Percentiles rank a stretch among this genome's conserved stretches.
Conservation (phyloP, 2,888 invertebrate species). For the Lathronympha strigana region DNA sequence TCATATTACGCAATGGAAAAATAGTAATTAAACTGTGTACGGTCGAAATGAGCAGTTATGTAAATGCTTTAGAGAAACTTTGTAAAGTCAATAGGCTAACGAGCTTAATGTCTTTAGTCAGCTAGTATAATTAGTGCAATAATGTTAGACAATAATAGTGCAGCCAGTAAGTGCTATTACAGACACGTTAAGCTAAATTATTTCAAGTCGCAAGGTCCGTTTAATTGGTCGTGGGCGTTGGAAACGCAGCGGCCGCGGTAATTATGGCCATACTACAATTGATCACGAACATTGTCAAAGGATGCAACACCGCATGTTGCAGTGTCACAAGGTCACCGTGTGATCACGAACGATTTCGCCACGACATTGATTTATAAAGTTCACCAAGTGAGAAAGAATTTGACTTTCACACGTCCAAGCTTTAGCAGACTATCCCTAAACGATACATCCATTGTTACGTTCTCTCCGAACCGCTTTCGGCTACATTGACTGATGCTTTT, state of each 20-base stretch:
- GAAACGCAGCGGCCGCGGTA: slow-evolving; percentile 57
- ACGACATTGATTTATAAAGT: slow-evolving; percentile 53
- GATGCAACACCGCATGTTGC: slow-evolving; percentile 58
- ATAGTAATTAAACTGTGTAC: slow-evolving; percentile 42
- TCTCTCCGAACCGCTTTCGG: slow-evolving; percentile 35
- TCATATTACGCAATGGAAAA: slow-evolving; percentile 39
- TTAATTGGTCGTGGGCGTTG: slow-evolving; percentile 64
- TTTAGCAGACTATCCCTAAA: slow-evolving; percentile 43
- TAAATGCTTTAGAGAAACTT: slow-evolving; percentile 26
- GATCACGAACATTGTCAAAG: slow-evolving; percentile 50
- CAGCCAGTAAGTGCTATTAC: slow-evolving; percentile 40
- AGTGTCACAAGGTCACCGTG: slow-evolving; percentile 59
- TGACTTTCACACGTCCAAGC: slow-evolving; percentile 47
- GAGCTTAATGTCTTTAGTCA: slow-evolving; percentile 26
- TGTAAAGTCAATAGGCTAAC: slow-evolving; percentile 32
- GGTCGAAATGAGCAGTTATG: slow-evolving; percentile 32
- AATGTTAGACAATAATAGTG: slow-evolving; percentile 35
- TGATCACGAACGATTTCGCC: slow-evolving; percentile 55
- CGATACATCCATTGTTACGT: slow-evolving; percentile 35
- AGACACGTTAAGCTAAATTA: slow-evolving; percentile 39
- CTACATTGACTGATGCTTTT: slow-evolving; percentile 35
- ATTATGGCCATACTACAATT: slow-evolving; percentile 61
- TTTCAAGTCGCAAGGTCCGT: slow-evolving; percentile 45
- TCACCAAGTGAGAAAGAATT: slow-evolving; percentile 44
- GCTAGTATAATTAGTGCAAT: slow-evolving; percentile 34